Base-by-base conservation (phyloP, 2,797 vertebrate genomes). In the Pteropus rufus region DNA sequence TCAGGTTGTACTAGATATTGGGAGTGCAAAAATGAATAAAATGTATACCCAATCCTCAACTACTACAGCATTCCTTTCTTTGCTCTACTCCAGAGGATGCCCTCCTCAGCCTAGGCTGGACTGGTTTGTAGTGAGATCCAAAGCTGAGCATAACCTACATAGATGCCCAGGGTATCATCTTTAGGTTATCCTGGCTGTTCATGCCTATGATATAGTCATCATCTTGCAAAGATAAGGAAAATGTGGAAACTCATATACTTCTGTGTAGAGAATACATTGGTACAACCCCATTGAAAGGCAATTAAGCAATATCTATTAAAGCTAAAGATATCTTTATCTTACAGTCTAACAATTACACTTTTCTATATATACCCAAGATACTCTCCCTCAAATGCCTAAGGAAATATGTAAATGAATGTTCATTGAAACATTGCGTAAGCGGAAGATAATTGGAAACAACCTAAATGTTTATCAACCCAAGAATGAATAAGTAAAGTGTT, bases 231-330 rank as follows among this genome's bases (percentile, higher is more conserved):
- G 69, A 10, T 89, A 46, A 58, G 72, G 67, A 72, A 46, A 39
- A 72, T 46, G 41, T 6, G 7, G 58, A 31, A 76, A 62, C 14
- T 60, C 58, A 75, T 49, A 21, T 8, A 44, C 5, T n/a, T 11
- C n/a, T n/a, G 36, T 34, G 49, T 90, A 41, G 21, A 81, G 39
- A 93, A 15, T 60, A 90, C 72, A n/a, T 36, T 75, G 54, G 10
- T 31, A 60, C 9, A 76, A 39, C 3, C 29, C 73, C 9, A 10
- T 23, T 26, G 62, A 58, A 95, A 89, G 49, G 31, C 62, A 69
- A 64, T 73, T 89, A 80, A 86, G 56, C 60, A 84, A 92, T 72
- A 89, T 23, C 29, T 70, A 36, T 62, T 62, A 93, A 91, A 94
- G 49, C 8, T 29, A 69, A 89, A 89, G 29, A 80, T 87, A 19